Evolutionary conservation across 2,113 vertebrate genomes (phyloP), one percentile per base, ranked within the genome.

Genomic region (Tauraco erythrolophus): DNA sequence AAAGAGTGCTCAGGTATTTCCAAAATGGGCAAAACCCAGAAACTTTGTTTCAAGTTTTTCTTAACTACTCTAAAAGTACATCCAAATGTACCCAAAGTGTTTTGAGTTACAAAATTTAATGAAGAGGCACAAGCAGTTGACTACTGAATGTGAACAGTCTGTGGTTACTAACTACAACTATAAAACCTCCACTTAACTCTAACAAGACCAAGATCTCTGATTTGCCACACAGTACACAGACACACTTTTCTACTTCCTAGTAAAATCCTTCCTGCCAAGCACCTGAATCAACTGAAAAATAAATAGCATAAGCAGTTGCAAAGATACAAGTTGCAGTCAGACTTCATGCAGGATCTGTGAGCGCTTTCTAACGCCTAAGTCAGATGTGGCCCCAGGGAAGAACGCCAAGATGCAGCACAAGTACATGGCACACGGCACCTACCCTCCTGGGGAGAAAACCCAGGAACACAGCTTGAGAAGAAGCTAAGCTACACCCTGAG

Each of bases 401-500:
- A 41, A 61, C 21, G n/a, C 7, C 27, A 72, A 90, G 22, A 46
- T 14, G 11, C 6, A 50, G 12, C n/a, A 57, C 15, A 74, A 54
- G 6, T 10, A 56, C 7, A 5, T 7, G 23, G n/a, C 14, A 41
- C 12, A 13, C 4, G 45, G 37, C 19, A 43, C 15, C 31, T 58
- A 94, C 31, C 0, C 0, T 2, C 4, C 5, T n/a, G 24, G 12
- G 7, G 12, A n/a, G 35, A 23, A 68, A 79, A 22, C 1, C 10
- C 27, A 18, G 48, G 28, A 48, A 46, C 11, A 62, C 14, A 58
- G 19, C 41, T 45, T 71, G 41, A 79, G 43, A 84, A 83, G 31
- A 3, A 54, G 24, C 21, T 80, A 11, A 14, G 16, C 18, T 48
- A 61, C 19, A 57, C 8, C 9, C 16, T 35, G n/a, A 86, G 45